Conservation (phyloP, 2,888 invertebrate genomes). For the Neoaliturus tenellus region DNA sequence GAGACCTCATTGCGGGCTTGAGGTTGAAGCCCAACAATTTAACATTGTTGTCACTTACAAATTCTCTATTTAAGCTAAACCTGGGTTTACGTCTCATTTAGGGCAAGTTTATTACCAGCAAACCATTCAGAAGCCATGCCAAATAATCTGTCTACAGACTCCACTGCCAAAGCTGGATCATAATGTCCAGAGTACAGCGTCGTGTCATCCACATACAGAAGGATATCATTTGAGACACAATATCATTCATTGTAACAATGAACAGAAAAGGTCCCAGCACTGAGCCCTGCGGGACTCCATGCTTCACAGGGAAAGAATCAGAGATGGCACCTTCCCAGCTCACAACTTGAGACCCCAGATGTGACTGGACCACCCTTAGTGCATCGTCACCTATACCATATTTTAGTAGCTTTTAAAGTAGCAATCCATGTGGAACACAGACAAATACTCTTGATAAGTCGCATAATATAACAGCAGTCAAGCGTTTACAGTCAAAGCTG, state of each 20-base stretch:
- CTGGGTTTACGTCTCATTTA: slow-evolving; percentile 4
- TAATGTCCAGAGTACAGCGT: not conserved
- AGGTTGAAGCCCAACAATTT: too few relatives aligned
- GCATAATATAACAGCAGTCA: not conserved
- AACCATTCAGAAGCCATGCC: not conserved
- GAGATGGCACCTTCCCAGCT: not conserved
- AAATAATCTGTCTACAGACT: not conserved
- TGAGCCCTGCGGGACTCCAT: slow-evolving; percentile 14
- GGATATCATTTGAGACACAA: not conserved
- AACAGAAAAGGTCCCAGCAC: not conserved
- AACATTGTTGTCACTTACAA: too few relatives aligned
- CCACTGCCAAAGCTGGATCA: not conserved
- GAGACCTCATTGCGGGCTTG: too few relatives aligned
- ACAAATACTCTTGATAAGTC: slow-evolving; percentile 3
- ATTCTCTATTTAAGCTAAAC: not conserved
- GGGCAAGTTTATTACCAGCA: not conserved
- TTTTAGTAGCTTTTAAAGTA: not conserved
- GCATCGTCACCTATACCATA: not conserved
- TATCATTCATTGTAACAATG: slow-evolving; percentile 1
- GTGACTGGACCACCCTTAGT: not conserved
- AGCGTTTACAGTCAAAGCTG: not conserved
- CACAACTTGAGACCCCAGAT: not conserved
- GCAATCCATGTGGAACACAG: not conserved
- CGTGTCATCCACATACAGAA: not conserved
- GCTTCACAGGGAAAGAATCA: not conserved